Conservation (phyloP, 2,113 vertebrate genomes). For the Muntiacus muntjak region DNA sequence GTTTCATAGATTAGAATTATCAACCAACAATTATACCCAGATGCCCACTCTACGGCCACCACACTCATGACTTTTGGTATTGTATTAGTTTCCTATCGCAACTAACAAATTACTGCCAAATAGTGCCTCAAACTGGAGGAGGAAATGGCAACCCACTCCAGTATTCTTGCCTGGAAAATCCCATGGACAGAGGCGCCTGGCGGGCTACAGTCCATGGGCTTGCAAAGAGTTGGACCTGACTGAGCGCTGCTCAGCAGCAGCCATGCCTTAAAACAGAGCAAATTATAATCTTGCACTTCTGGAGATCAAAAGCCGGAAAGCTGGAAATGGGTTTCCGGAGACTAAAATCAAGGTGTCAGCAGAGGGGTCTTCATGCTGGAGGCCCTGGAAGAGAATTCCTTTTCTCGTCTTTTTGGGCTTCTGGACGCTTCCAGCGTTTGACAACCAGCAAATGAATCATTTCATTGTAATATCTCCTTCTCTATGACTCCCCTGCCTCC, state of each 20-base stretch:
- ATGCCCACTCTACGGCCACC: not conserved
- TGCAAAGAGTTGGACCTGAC: not conserved
- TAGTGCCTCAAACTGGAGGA: not conserved
- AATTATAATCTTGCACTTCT: not conserved
- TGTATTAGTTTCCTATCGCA: not conserved
- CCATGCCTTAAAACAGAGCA: not conserved
- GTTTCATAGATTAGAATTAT: not conserved
- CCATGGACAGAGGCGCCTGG: not conserved
- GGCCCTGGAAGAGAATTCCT: not conserved
- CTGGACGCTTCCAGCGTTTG: not conserved
- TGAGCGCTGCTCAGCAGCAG: not conserved
- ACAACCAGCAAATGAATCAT: not conserved
- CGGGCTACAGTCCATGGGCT: not conserved
- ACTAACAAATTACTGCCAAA: not conserved
- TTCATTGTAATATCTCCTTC: not conserved
- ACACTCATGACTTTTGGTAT: not conserved
- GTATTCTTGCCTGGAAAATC: not conserved
- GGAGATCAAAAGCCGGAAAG: not conserved
- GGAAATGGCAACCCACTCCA: not conserved
- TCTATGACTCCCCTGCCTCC: not conserved
- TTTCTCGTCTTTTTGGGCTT: not conserved
- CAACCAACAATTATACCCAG: not conserved
- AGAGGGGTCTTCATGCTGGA: not conserved
- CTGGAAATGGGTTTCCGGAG: not conserved
- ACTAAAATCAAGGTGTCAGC: not conserved